Conservation (phyloP, 2,797 vertebrate species). For the Pseudochirops cupreus region DNA sequence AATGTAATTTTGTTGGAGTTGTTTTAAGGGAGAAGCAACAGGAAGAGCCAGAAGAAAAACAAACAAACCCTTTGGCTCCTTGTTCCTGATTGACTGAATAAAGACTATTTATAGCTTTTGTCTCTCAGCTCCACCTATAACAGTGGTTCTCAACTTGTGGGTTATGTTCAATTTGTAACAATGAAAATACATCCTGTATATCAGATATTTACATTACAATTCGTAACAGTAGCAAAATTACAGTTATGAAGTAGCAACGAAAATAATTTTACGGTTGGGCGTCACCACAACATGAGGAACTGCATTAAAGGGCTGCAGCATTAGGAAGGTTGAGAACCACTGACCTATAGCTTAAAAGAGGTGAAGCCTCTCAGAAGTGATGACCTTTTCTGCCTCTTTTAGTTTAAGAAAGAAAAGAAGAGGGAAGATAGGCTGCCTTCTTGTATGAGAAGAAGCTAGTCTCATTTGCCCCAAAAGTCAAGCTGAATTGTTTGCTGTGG, state of each 20-base stretch:
- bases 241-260: no score
- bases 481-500: not conserved
- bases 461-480: not conserved
- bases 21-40: not conserved
- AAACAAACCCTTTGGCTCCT: not conserved
- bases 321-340: no score
- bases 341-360: not conserved
- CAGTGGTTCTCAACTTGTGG: no score
- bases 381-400: not conserved
- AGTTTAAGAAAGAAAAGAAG: not conserved
- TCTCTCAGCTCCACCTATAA: not conserved
- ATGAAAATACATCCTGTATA: no score
- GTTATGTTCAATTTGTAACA: no score
- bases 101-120: not conserved
- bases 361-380: not conserved
- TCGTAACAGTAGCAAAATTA: no score
- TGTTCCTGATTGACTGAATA: not conserved
- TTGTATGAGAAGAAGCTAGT: not conserved
- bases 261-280: no score
- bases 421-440: not conserved
- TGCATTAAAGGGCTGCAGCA: no score
- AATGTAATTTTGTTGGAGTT: not conserved
- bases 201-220: no score
- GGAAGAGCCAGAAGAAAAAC: not conserved
- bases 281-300: no score